A percentile compares a stretch with the other conserved stretches of the same genome.
These are phyloP conservation scores for Hexactinellida sp. DNA, from an alignment of 37 sponge, comb jelly and placozoan species.

Conservation along the genomic window DNA sequence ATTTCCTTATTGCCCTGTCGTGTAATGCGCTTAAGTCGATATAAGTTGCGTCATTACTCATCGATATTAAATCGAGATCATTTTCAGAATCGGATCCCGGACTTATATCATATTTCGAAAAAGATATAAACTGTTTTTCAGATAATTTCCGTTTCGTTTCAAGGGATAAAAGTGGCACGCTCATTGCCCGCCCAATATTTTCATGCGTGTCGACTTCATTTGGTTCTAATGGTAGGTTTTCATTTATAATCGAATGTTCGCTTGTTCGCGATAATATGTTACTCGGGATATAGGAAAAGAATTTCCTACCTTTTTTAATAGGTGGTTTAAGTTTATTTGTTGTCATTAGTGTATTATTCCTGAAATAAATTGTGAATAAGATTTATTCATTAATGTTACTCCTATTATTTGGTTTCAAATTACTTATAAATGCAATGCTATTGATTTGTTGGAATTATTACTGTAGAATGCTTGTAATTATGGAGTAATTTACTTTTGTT, in stretches of 20 bases:
- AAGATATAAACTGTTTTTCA: not conserved
- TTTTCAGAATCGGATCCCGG: conserved; percentile 2
- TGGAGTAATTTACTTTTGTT: no score
- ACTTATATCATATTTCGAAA: not conserved
- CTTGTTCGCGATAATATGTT: not conserved
- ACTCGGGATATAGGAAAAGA: not conserved
- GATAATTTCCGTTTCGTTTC: conserved; percentile 4
- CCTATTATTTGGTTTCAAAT: not conserved
- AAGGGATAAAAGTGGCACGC: not conserved
- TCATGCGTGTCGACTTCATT: not conserved
- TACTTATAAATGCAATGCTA: no score
- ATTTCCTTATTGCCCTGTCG: not conserved
- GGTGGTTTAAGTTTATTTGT: not conserved
- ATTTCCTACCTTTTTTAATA: not conserved
- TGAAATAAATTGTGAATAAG: no score
- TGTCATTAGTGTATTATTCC: no score
- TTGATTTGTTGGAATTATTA: not conserved
- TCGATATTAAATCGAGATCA: not conserved
- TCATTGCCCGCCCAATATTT: not conserved
- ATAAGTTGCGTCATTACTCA: not conserved
- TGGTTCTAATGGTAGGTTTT: not conserved
- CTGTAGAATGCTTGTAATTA: no score
- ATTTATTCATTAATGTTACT: no score
- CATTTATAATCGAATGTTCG: not conserved
- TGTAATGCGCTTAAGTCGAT: not conserved